Percentiles rank a stretch among this genome's conserved stretches.
phyloP scores from a whole-genome alignment of 2,888 invertebrate species.

The Cepaea hortensis region DNA sequence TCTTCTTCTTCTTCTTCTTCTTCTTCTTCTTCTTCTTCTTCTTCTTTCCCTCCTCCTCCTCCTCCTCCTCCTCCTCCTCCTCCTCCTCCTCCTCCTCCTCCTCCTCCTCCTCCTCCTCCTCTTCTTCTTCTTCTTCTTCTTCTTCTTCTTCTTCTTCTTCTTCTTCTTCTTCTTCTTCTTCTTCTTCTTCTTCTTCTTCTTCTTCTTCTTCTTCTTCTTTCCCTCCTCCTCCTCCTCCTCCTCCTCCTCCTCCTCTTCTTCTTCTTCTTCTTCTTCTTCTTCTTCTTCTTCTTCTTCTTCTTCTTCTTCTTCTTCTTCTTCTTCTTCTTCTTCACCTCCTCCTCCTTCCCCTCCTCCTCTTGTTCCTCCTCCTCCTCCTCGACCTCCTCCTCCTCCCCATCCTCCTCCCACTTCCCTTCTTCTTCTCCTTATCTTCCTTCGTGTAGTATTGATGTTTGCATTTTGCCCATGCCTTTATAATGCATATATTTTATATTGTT shows the following conservation, averaged over 20 bases:
- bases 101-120: background rate
- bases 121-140: constrained; percentile 1
- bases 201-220: constrained; percentile 9
- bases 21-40: constrained; percentile 18
- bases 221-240: background rate
- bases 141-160: constrained; percentile 19
- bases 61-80: constrained; percentile 19
- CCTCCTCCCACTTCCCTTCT: background rate
- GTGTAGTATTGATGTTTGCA: too few relatives aligned
- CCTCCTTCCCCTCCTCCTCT: constrained; percentile 12
- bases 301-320: background rate
- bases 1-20: constrained; percentile 29
- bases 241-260: background rate
- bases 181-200: background rate
- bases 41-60: constrained; percentile 19
- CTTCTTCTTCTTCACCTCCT: constrained; percentile 4
- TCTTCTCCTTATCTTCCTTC: background rate
- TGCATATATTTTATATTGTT: too few relatives aligned
- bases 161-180: constrained; percentile 25
- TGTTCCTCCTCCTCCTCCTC: background rate
- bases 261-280: background rate
- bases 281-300: constrained; percentile 4
- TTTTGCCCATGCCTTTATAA: too few relatives aligned
- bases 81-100: background rate
- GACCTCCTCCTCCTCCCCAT: background rate